These are phyloP conservation scores for Distichodus sexfasciatus DNA, from an alignment of 2,797 vertebrate species.

Conservation along the genomic window DNA sequence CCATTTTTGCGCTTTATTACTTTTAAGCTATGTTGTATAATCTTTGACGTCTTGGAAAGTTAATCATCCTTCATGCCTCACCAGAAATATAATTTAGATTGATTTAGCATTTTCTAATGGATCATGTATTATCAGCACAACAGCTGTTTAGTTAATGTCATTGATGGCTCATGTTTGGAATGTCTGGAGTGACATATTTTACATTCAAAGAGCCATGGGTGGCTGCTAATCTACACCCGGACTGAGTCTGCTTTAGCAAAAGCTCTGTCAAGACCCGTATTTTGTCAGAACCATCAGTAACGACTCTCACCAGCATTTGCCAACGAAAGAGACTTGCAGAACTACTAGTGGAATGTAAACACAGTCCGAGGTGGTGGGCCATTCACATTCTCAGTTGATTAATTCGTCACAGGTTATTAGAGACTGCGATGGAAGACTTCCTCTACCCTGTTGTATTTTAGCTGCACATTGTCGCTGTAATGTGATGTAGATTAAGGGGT, in stretches of 20 bases:
- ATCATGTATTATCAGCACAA: not conserved
- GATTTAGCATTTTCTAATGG: not conserved
- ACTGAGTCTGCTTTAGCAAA: not conserved
- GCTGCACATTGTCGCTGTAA: not conserved
- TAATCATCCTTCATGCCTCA: too few species aligned
- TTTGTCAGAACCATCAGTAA: not conserved
- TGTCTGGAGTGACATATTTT: not conserved
- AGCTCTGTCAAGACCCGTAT: not conserved
- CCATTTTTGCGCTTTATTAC: too few species aligned
- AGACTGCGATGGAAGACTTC: not conserved
- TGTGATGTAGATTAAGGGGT: constrained; percentile 6
- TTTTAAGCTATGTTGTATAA: too few species aligned
- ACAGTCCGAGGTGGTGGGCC: not conserved
- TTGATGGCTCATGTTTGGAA: not conserved
- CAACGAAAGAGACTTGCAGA: not conserved
- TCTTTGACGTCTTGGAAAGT: too few species aligned
- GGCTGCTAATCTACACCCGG: not conserved
- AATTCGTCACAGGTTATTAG: not conserved
- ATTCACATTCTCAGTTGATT: not conserved
- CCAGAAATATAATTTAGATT: too few species aligned
- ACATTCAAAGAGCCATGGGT: not conserved
- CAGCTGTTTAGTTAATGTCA: not conserved
- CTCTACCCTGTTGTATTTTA: not conserved
- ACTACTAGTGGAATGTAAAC: not conserved
- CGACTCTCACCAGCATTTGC: not conserved